Base-by-base conservation (phyloP, 2,888 invertebrate genomes). In the Lepidocyrtoides sp. region DNA sequence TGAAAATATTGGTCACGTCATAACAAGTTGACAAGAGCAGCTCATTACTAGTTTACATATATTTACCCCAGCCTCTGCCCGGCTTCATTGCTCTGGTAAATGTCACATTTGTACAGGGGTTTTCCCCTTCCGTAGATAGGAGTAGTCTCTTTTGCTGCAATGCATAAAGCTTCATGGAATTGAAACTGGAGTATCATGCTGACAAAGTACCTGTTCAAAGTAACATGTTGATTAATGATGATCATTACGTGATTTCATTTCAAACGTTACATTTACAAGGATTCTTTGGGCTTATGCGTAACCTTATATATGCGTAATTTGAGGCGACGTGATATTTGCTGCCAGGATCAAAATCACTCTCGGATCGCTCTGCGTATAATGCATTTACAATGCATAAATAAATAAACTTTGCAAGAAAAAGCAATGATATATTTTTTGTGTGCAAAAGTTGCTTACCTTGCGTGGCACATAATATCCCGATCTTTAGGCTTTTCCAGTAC, bases 261-360 rank as follows among this genome's bases (percentile, higher is more conserved):
- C 7, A 57, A 41, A 48, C 48, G n/a, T 48, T 2, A 4, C 8
- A 48, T 48, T 10, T 48, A 48, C 10, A 48, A 14, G n/a, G n/a
- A 48, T 48, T 48, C 1, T 48, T 2, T 48, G 2, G n/a, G n/a
- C n/a, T n/a, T n/a, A n/a, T n/a, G n/a, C n/a, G n/a, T 14, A 60
- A 96, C 96, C 96, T 96, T 63, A 95, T 95, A 83, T 96, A 96
- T 14, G 96, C 95, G 88, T 96, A 95, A 95, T 98, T 97, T 2
- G 97, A 97, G 3, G 97, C 96, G 8, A 98, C 96, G 94, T 98
- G 98, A 95, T 97, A 97, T 94, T 98, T 98, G 0, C 98, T 96
- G 0, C 97, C 98, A 0, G 98, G 97, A 95, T 98, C 98, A 94
- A 98, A 98, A 95, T 98, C 97, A 0, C 96, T 96, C 95, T 97